Evolutionary conservation across 2,888 invertebrate genomes (phyloP).

Genomic region (Tridacna crocea): DNA sequence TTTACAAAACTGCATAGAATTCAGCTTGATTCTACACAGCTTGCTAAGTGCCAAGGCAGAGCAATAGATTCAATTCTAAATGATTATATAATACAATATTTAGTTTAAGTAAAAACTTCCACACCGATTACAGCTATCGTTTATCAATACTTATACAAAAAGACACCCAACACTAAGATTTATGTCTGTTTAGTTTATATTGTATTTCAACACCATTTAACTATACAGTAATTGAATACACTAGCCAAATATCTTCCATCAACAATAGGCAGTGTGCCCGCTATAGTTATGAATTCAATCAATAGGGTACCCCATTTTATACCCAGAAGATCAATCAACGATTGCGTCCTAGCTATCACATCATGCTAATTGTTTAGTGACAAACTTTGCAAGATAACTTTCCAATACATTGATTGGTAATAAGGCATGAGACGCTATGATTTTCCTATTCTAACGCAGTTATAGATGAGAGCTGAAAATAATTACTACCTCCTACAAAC

Average conservation of each 20-base stretch:
- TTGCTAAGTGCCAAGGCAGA: no score
- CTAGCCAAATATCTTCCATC: constrained; percentile 21
- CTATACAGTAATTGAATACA: background rate
- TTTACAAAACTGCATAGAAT: no score
- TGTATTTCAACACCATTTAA: constrained; percentile 23
- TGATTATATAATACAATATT: no score
- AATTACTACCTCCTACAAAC: background rate
- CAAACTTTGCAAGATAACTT: background rate
- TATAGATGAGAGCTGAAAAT: no score
- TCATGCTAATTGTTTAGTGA: background rate
- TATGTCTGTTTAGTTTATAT: constrained; percentile 9
- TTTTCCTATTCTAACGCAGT: no score
- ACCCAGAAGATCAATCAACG: background rate
- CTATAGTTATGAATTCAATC: constrained; percentile 18
- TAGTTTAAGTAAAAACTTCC: no score
- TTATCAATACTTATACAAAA: background rate
- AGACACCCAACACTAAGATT: constrained; percentile 7
- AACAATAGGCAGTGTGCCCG: constrained; percentile 22
- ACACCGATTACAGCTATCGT: no score
- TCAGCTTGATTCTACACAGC: no score
- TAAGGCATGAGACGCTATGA: no score
- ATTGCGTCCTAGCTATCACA: background rate
- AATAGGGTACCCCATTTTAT: constrained; percentile 21
- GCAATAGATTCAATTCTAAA: no score
- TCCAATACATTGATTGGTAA: background rate